Conservation (phyloP, 2,888 invertebrate species). For the Catocala sponsa region DNA sequence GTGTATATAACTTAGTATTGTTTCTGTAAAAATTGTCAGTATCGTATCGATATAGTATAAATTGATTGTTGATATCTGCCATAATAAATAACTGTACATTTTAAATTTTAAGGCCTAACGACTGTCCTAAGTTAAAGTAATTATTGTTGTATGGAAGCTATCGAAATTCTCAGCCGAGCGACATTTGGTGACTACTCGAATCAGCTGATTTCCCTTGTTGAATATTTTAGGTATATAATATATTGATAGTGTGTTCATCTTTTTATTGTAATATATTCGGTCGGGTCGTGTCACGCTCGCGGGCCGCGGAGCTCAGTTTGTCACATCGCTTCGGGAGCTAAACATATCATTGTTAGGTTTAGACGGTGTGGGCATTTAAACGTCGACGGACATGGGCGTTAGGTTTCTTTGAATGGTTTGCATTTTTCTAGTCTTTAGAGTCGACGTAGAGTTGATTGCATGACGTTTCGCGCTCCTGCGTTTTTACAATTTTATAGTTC, state of each 20-base stretch:
- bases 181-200: constrained; percentile 54
- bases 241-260: constrained; percentile 75
- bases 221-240: constrained; percentile 63
- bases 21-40: constrained; percentile 81
- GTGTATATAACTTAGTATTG: constrained; percentile 71
- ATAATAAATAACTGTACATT: constrained; percentile 86
- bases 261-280: constrained; percentile 53
- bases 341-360: constrained; percentile 77
- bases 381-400: constrained; percentile 57
- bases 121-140: constrained; percentile 82
- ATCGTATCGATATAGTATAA: constrained; percentile 78
- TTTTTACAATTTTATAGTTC: constrained; percentile 62
- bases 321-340: constrained; percentile 65
- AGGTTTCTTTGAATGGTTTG: constrained; percentile 77
- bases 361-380: constrained; percentile 64
- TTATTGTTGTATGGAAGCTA: constrained; percentile 75
- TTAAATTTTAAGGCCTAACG: constrained; percentile 85
- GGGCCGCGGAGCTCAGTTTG: constrained; percentile 48
- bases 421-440: constrained; percentile 86
- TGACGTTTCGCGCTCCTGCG: constrained; percentile 61
- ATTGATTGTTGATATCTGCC: constrained; percentile 87
- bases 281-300: constrained; percentile 52
- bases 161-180: constrained; percentile 63
- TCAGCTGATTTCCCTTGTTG: constrained; percentile 66
- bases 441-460: constrained; percentile 69